Conservation (phyloP, 2,797 vertebrate genomes). For the Sebastes dallii region DNA sequence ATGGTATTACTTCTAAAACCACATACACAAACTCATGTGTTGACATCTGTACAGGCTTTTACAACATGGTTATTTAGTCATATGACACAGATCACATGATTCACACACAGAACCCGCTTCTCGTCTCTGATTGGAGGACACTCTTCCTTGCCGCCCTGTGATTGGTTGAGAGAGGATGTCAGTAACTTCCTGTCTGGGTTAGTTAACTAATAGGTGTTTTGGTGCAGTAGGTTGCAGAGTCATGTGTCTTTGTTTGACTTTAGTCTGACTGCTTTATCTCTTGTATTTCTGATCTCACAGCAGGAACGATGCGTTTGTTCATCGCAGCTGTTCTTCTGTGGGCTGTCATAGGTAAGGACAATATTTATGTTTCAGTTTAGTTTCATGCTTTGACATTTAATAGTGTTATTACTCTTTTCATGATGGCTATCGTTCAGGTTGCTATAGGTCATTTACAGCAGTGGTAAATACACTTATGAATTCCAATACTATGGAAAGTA, state of each 20-base stretch:
- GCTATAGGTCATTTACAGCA: not conserved
- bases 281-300: not conserved
- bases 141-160: rapidly evolving
- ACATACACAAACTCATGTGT: not conserved
- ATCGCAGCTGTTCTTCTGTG: constrained; percentile 43
- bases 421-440: rapidly evolving
- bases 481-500: rapidly evolving
- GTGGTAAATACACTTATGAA: not conserved
- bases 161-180: constrained; percentile 8
- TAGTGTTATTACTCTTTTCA: not conserved
- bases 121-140: constrained; percentile 40
- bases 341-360: constrained; percentile 54
- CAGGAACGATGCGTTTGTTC: constrained; percentile 42
- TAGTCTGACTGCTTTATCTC: not conserved
- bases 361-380: not conserved
- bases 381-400: not conserved
- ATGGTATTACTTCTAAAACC: not conserved
- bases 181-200: rapidly evolving
- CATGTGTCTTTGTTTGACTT: not conserved
- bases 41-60: not conserved
- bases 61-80: constrained; percentile 22
- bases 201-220: not conserved
- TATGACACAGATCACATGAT: constrained; percentile 66
- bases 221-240: not conserved
- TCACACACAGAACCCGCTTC: rapidly evolving